Evolutionary conservation across 2,113 vertebrate genomes (phyloP), one percentile per base, ranked within the genome.

Genomic region (Microcebus murinus): DNA sequence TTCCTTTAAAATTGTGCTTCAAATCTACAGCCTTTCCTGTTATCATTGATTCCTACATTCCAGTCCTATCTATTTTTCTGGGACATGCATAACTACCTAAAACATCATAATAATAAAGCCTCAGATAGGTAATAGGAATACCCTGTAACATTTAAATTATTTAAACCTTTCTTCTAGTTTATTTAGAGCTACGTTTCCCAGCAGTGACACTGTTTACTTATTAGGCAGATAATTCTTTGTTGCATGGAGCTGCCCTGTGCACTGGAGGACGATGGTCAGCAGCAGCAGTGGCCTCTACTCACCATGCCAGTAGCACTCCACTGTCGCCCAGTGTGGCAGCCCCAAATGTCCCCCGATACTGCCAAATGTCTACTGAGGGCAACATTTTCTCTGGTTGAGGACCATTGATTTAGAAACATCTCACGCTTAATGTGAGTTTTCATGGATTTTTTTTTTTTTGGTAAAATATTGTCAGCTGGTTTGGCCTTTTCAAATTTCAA

Each of bases 81-180:
- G 36, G 45, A 81, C 50, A 21, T 87, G n/a, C 23, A 17, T 63
- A 93, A 57, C 55, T 92, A 68, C 27, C 45, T 81, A 55, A 96
- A 87, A 45, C 61, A 82, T 82, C 36, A 89, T 93, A 79, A 76
- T 52, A 81, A 77, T 50, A 71, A 97, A 96, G 55, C 27, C 80
- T 95, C 55, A 80, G 27, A 34, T 61, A 20, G 70, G 34, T 81
- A 52, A 63, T 17, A 91, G 29, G 79, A 80, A 84, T 92, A 45
- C 6, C 57, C 36, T 71, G 15, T 89, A 88, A 77, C 92, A 93
- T 87, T 94, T 42, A 95, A 83, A 90, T 87, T 25, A 94, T 55
- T 92, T 80, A 93, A 91, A 67, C 17, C 55, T 55, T 1, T 31
- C 23, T 59, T 86, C 25, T 20, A 6, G 20, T 63, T 96, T 74